phyloP scores from a whole-genome alignment of 2,888 invertebrate species.

The Drosophila nigritarsus region DNA sequence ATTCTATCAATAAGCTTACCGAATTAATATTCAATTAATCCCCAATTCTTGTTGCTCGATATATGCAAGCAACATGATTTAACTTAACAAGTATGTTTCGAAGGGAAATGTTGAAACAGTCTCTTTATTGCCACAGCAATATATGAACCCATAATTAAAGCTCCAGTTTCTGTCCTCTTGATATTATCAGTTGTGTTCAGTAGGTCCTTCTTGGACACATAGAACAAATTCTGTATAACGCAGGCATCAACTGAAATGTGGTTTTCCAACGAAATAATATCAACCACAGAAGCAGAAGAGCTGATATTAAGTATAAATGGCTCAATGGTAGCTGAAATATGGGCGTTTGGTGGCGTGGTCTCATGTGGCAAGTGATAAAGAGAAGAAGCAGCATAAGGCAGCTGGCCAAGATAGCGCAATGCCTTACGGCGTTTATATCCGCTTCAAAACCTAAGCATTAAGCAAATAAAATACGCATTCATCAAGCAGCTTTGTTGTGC shows the following conservation, averaged over 20 bases:
- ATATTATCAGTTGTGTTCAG: background rate
- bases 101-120: background rate
- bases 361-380: slow-evolving; percentile 1
- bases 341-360: background rate
- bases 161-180: background rate
- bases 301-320: background rate
- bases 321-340: background rate
- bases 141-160: background rate
- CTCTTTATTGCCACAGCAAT: background rate
- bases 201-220: background rate
- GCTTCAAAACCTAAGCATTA: slow-evolving; percentile 35
- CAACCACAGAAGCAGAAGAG: background rate
- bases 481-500: slow-evolving; percentile 34
- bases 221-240: background rate
- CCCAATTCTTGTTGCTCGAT: background rate
- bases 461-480: slow-evolving; percentile 24
- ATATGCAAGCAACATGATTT: background rate
- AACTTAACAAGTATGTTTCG: background rate
- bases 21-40: background rate
- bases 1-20: background rate
- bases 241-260: background rate
- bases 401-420: slow-evolving; percentile 46
- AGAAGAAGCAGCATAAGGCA: background rate
- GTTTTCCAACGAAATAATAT: background rate
- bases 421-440: slow-evolving; percentile 31